These are phyloP conservation scores for Paedocypris sp. DNA, from an alignment of 2,113 vertebrate genomes.

Conservation along the genomic window DNA sequence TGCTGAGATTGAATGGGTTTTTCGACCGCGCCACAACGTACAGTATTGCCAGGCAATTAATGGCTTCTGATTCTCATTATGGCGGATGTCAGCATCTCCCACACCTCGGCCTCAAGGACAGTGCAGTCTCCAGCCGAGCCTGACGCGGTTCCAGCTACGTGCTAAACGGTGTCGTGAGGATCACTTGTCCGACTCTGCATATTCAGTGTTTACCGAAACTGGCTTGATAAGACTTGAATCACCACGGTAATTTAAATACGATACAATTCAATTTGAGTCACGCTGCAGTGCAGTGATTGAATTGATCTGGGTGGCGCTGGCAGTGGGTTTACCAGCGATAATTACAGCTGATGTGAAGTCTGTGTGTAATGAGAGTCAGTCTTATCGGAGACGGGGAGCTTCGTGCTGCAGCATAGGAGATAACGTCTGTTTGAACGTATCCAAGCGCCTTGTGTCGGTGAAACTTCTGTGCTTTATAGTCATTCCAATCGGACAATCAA, in stretches of 20 bases:
- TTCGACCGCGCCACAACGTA: conserved; percentile 10
- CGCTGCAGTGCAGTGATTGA: conserved; percentile 11
- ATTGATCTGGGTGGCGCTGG: conserved; percentile 11
- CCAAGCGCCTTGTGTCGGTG: conserved; percentile 1
- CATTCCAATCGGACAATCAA: conserved; percentile 9
- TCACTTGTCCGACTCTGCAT: background rate
- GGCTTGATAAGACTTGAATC: conserved; percentile 4
- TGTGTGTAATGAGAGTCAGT: conserved; percentile 19
- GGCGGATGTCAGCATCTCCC: conserved; percentile 29
- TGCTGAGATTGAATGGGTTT: conserved; percentile 26
- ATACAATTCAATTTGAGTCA: conserved; percentile 7
- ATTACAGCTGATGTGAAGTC: conserved; percentile 16
- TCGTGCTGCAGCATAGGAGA: background rate
- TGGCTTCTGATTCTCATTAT: conserved; percentile 37
- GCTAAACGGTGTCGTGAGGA: conserved; percentile 9
- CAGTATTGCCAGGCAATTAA: conserved; percentile 26
- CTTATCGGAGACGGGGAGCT: conserved; percentile 3
- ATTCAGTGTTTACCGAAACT: background rate
- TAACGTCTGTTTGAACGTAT: background rate
- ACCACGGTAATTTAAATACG: conserved; percentile 13
- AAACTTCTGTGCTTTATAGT: background rate
- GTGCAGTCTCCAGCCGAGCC: conserved; percentile 4
- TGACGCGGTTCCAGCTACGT: background rate
- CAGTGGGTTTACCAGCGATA: conserved; percentile 15
- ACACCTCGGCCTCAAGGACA: conserved; percentile 19